These are phyloP conservation scores for Synergus itoensis DNA, from an alignment of 2,888 invertebrate species.

Conservation along the genomic window DNA sequence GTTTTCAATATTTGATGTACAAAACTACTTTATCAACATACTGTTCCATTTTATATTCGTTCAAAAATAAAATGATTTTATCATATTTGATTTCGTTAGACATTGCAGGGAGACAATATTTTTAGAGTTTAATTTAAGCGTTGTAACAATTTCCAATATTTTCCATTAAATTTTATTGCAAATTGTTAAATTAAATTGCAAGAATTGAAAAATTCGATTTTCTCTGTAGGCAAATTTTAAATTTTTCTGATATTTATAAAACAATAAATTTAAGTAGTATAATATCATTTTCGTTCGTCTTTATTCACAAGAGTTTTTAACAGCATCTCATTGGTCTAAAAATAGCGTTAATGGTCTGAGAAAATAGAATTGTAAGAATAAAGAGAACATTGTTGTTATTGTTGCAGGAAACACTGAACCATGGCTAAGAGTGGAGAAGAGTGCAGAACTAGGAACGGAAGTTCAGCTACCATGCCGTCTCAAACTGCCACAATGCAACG, in stretches of 20 bases:
- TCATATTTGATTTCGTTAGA: neutral
- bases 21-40: slow-evolving; percentile 13
- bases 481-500: slow-evolving; percentile 86
- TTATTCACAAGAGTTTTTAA: neutral
- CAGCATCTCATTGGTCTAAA: neutral
- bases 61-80: neutral
- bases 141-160: neutral
- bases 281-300: neutral
- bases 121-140: no score
- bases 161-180: neutral
- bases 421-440: slow-evolving; percentile 75
- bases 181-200: neutral
- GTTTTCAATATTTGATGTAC: neutral
- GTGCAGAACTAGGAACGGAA: slow-evolving; percentile 85
- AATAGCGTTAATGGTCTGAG: neutral
- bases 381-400: slow-evolving; percentile 52
- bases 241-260: neutral
- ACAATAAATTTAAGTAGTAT: neutral
- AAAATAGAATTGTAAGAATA: slow-evolving; percentile 1
- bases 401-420: slow-evolving; percentile 73
- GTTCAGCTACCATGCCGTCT: slow-evolving; percentile 87
- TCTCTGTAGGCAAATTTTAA: neutral
- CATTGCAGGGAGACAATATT: neutral
- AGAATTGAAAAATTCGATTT: neutral
- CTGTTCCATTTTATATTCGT: neutral